phyloP scores from a whole-genome alignment of 2,888 invertebrate genomes.

The Drosophila melanosoma region DNA sequence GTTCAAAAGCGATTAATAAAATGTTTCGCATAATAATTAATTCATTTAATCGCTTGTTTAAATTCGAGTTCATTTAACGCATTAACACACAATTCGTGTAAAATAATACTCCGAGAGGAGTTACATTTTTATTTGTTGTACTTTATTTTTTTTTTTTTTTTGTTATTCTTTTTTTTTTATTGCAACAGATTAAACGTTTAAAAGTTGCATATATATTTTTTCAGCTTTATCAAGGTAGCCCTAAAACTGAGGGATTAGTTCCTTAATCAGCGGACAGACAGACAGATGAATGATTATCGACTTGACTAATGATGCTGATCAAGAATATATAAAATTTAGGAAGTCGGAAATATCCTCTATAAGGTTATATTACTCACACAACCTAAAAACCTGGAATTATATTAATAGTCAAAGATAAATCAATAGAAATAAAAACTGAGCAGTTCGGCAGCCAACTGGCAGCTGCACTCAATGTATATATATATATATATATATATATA shows the following conservation, averaged over 20 bases:
- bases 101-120: neutral
- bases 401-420: constrained; percentile 19
- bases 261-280: neutral
- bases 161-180: constrained; percentile 11
- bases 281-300: neutral
- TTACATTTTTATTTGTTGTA: neutral
- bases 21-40: constrained; percentile 11
- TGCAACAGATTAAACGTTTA: constrained; percentile 8
- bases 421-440: constrained; percentile 27
- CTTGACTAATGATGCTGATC: neutral
- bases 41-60: constrained; percentile 27
- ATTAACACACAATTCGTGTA: constrained; percentile 20
- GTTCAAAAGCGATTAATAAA: constrained; percentile 9
- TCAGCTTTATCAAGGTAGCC: neutral
- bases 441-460: constrained; percentile 21
- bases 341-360: too few relatives aligned
- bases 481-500: constrained; percentile 11
- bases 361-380: constrained; percentile 2
- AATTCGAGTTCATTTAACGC: constrained; percentile 13
- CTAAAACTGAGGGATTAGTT: neutral
- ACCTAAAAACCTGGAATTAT: constrained; percentile 32
- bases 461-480: constrained; percentile 7
- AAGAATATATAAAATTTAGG: neutral
- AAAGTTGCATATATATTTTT: neutral
- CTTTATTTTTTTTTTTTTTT: neutral